Evolutionary conservation across 2,888 invertebrate species (phyloP).

Genomic region (Meliscaeva auricollis): DNA sequence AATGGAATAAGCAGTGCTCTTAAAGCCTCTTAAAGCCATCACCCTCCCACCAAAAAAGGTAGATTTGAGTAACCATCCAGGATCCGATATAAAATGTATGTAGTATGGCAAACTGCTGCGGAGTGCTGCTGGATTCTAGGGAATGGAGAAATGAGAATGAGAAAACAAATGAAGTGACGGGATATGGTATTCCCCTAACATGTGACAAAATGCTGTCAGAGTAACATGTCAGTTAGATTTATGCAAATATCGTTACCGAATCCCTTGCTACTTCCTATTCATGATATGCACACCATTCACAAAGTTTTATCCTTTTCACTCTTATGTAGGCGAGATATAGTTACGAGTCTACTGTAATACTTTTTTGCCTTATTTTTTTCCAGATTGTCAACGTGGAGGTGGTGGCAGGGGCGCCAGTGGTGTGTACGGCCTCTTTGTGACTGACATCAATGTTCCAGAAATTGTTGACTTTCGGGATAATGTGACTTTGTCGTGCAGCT

Average conservation of each 20-base stretch:
- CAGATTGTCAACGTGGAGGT: conserved; percentile 79
- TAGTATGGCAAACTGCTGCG: conserved; percentile 10
- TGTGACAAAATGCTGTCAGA: conserved; percentile 73
- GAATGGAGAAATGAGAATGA: conserved; percentile 8
- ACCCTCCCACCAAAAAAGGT: conserved; percentile 1
- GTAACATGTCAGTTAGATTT: conserved; percentile 76
- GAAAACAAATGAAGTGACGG: conserved; percentile 70
- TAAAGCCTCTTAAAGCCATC: conserved; percentile 62
- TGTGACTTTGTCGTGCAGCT: conserved; percentile 84
- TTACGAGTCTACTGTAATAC: not conserved
- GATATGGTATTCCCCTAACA: conserved; percentile 45
- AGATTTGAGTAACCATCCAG: not conserved
- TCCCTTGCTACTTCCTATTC: conserved; percentile 71
- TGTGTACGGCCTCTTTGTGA: conserved; percentile 81
- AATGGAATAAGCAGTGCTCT: conserved; percentile 42
- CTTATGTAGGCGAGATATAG: not conserved
- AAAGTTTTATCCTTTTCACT: conserved; percentile 18
- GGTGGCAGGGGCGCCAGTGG: conserved; percentile 67
- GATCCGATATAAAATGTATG: not conserved
- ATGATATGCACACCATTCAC: conserved; percentile 66
- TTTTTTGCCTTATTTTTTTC: conserved; percentile 35
- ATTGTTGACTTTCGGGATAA: conserved; percentile 85
- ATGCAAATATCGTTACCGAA: conserved; percentile 73
- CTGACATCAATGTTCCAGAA: conserved; percentile 84
- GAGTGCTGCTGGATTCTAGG: not conserved